These are phyloP conservation scores for Rhopalosiphum padi DNA, from an alignment of 1,140 invertebrate genomes.

Conservation along the genomic window DNA sequence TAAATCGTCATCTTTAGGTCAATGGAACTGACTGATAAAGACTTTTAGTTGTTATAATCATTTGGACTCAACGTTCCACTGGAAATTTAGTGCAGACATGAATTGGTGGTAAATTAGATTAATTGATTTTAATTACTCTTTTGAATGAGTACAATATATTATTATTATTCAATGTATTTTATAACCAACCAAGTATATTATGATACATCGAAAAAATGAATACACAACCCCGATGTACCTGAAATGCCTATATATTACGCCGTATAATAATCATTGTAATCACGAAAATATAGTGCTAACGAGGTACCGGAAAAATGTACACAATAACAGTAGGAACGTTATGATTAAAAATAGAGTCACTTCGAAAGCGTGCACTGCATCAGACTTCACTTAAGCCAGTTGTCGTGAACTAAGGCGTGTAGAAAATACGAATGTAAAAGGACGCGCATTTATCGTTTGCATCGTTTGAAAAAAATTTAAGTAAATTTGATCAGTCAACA, in stretches of 20 bases:
- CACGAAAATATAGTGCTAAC: neutral
- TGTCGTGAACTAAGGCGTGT: neutral
- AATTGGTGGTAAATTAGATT: neutral
- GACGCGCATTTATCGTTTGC: neutral
- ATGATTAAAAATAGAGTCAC: neutral
- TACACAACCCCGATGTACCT: neutral
- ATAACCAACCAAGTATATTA: neutral
- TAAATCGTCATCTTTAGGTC: neutral
- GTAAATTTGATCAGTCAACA: neutral
- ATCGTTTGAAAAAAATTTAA: neutral
- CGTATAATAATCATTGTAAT: neutral
- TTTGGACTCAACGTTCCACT: neutral
- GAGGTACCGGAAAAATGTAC: neutral
- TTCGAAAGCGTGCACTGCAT: neutral
- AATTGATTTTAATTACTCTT: neutral
- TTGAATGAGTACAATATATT: rapidly evolving
- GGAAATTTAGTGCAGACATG: neutral
- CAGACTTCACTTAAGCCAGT: neutral
- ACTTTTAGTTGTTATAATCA: neutral
- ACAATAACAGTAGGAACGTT: too few species aligned
- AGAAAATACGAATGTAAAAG: neutral
- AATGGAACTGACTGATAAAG: too few species aligned
- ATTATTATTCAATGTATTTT: neutral
- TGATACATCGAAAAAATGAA: neutral
- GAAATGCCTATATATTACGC: neutral